phyloP scores from a whole-genome alignment of 1,140 invertebrate species.

The Orussus abietinus region DNA sequence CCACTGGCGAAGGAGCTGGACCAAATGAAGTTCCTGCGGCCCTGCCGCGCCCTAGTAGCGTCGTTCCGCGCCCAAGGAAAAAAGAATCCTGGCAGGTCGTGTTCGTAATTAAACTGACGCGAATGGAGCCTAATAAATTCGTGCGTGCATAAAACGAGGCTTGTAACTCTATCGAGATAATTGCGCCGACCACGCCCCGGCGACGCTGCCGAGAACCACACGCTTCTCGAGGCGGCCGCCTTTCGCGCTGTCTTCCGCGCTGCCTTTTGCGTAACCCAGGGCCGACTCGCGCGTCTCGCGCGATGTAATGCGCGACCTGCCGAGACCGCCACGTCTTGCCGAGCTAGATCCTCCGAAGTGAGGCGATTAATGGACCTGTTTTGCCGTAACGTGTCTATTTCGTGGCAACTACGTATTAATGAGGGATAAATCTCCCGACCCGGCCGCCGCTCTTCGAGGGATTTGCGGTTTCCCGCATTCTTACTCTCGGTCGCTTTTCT shows the following conservation, averaged over 20 bases:
- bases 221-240: too few relatives aligned
- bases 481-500: too few relatives aligned
- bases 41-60: too few relatives aligned
- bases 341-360: conserved; percentile 26
- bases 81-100: conserved; percentile 24
- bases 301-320: conserved; percentile 19
- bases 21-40: too few relatives aligned
- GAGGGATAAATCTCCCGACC: conserved; percentile 41
- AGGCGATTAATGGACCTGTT: conserved; percentile 39
- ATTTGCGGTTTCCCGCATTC: conserved; percentile 18
- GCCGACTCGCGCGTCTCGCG: conserved; percentile 15
- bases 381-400: conserved; percentile 35
- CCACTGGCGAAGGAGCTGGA: too few relatives aligned
- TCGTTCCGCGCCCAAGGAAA: too few relatives aligned
- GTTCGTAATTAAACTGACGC: conserved; percentile 47
- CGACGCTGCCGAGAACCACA: too few relatives aligned
- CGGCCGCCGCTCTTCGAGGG: conserved; percentile 15
- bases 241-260: too few relatives aligned
- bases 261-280: conserved; percentile 33
- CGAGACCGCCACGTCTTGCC: conserved; percentile 10
- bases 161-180: conserved; percentile 51
- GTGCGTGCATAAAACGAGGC: conserved; percentile 43
- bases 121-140: conserved; percentile 49
- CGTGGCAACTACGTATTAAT: conserved; percentile 39
- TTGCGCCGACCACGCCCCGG: conserved; percentile 44